These are phyloP conservation scores for Apteryx mantelli DNA, from an alignment of 2,113 vertebrate genomes.

Conservation along the genomic window DNA sequence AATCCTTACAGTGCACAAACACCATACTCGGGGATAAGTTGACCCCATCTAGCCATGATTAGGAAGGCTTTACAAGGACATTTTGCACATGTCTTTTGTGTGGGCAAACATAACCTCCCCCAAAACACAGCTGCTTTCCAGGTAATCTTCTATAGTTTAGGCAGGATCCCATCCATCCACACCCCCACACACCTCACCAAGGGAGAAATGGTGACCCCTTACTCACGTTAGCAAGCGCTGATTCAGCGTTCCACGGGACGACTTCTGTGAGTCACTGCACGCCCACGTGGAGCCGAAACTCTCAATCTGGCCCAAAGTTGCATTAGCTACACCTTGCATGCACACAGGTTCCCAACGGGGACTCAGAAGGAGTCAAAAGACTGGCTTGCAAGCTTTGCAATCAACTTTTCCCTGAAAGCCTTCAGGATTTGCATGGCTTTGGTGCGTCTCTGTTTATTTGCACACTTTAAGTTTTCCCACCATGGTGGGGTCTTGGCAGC, in stretches of 20 bases:
- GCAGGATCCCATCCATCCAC: not conserved
- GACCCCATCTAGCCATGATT: not conserved
- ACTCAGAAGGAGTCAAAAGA: not conserved
- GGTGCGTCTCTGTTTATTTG: not conserved
- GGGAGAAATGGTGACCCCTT: not conserved
- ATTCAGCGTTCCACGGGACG: conserved; percentile 32
- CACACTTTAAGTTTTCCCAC: not conserved
- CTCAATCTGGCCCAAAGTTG: not conserved
- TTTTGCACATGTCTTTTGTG: not conserved
- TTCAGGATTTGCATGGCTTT: not conserved
- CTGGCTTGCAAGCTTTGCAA: not conserved
- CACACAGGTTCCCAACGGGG: not conserved
- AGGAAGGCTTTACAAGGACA: not conserved
- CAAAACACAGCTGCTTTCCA: not conserved
- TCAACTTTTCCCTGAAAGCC: not conserved
- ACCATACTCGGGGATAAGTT: not conserved
- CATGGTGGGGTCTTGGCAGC: not conserved
- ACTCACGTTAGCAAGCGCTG: not conserved
- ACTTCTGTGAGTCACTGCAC: not conserved
- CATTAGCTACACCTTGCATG: not conserved
- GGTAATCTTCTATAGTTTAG: accelerated
- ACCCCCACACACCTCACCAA: not conserved
- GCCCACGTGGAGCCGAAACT: not conserved
- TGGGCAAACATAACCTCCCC: not conserved
- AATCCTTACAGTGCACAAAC: not conserved